A percentile compares a stretch with the other conserved stretches of the same genome.
Evolutionary conservation across 2,797 vertebrate species (phyloP).

Genomic region (Argyrosomus regius): DNA sequence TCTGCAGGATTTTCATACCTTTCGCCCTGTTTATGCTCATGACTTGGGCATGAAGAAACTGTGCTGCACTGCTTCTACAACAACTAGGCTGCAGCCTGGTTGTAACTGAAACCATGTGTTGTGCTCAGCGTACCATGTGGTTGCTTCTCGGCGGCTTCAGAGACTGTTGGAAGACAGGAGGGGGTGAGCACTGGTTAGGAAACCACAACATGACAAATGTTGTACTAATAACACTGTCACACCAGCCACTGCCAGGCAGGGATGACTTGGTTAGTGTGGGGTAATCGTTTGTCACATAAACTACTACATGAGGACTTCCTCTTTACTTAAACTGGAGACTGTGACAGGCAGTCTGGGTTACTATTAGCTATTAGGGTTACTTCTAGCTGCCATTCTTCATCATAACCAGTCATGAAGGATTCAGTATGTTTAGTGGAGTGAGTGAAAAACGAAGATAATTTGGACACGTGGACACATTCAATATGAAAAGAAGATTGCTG

Average conservation of each 20-base stretch:
- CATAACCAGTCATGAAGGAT: conserved; percentile 10
- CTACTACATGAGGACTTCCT: conserved; percentile 52
- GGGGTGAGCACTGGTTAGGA: conserved; percentile 60
- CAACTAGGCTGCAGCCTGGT: conserved; percentile 41
- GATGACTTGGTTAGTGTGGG: conserved; percentile 57
- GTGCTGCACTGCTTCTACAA: conserved; percentile 1
- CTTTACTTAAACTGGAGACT: conserved; percentile 24
- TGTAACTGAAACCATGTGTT: conserved; percentile 75
- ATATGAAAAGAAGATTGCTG: conserved; percentile 3
- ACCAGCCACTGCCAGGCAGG: conserved; percentile 44
- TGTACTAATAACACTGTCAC: conserved; percentile 69
- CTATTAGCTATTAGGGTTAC: conserved; percentile 11
- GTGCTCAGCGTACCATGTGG: conserved; percentile 54
- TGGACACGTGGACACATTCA: conserved; percentile 12
- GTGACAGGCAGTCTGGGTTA: not conserved
- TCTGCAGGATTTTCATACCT: conserved; percentile 27
- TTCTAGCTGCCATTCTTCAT: conserved; percentile 24
- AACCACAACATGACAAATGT: conserved; percentile 81
- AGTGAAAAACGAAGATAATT: conserved; percentile 40
- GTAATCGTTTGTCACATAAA: conserved; percentile 40
- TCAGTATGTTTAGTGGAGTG: conserved; percentile 24
- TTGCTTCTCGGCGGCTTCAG: conserved; percentile 64
- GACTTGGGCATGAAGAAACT: conserved; percentile 26
- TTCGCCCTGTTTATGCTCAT: conserved; percentile 11
- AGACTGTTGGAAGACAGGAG: conserved; percentile 46